Conservation (phyloP, 2,113 vertebrate species). For the Struthio camelus region DNA sequence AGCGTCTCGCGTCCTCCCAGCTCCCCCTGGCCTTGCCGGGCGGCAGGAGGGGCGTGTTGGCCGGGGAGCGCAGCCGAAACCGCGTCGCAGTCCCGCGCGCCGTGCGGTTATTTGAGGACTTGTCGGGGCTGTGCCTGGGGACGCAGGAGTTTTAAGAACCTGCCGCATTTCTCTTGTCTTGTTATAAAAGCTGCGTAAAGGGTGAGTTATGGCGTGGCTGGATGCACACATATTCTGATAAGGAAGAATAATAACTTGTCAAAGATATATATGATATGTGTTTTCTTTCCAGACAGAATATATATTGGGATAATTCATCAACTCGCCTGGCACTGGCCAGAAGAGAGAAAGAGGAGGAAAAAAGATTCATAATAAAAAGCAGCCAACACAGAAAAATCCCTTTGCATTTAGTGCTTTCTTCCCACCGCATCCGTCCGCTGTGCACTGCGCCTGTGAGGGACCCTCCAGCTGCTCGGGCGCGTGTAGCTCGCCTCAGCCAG, state of each 20-base stretch:
- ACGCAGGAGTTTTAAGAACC: accelerated
- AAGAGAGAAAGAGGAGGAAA: neutral
- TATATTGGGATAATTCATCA: conserved; percentile 84
- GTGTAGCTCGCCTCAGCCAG: too few relatives aligned
- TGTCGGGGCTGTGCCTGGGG: accelerated
- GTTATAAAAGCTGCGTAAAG: neutral
- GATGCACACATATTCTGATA: conserved; percentile 79
- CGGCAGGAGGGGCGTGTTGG: neutral
- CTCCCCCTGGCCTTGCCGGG: neutral
- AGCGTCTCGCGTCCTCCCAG: neutral
- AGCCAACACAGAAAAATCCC: neutral
- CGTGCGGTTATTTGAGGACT: neutral
- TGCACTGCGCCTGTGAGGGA: accelerated
- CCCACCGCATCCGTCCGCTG: neutral
- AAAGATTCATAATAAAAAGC: neutral
- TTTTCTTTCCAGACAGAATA: conserved; percentile 76
- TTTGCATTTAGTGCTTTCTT: accelerated
- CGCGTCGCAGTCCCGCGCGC: neutral
- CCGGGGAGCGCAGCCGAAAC: too few relatives aligned
- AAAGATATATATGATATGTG: conserved; percentile 84
- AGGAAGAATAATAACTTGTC: conserved; percentile 86
- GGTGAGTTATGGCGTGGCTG: conserved; percentile 62
- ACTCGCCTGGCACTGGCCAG: conserved; percentile 56
- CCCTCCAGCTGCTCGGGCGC: accelerated
- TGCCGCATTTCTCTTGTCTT: accelerated